Percentiles rank a stretch among this genome's conserved stretches.
phyloP scores from a whole-genome alignment of 2,797 vertebrate genomes.

The Sebastes baramenuke region DNA sequence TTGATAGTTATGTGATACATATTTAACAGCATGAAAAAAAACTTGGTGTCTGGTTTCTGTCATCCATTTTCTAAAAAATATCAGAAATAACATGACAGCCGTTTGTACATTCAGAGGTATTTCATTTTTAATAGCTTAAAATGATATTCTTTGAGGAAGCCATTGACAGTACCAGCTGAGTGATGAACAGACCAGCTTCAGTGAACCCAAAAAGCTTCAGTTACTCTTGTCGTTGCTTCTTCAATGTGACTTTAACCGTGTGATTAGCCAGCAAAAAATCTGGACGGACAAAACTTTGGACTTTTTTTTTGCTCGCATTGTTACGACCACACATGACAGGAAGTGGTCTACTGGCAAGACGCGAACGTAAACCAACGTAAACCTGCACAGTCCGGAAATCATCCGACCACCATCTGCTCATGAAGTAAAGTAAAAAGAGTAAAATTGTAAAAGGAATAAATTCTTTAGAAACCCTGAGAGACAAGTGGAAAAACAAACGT shows the following conservation, averaged over 20 bases:
- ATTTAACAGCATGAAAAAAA: background rate
- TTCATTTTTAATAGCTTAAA: constrained; percentile 56
- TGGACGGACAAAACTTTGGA: background rate
- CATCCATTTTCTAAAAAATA: background rate
- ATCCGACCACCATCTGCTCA: background rate
- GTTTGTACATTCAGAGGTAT: constrained; percentile 58
- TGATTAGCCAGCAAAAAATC: background rate
- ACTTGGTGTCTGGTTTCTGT: background rate
- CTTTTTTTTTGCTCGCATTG: background rate
- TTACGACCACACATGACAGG: no score
- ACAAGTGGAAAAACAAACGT: background rate
- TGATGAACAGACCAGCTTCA: background rate
- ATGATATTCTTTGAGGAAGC: constrained; percentile 3
- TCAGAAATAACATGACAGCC: constrained; percentile 11
- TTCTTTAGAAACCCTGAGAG: constrained; percentile 10
- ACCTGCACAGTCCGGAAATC: background rate
- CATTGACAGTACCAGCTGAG: constrained; percentile 2
- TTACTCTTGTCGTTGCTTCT: constrained; percentile 10
- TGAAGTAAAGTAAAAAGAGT: background rate
- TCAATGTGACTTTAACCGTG: background rate
- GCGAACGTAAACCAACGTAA: background rate
- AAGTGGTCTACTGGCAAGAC: background rate
- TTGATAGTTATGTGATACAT: background rate
- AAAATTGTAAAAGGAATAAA: background rate
- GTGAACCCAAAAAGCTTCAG: constrained; percentile 20